Evolutionary conservation across 2,797 vertebrate species (phyloP).

Genomic region (Serranus cabrilla): DNA sequence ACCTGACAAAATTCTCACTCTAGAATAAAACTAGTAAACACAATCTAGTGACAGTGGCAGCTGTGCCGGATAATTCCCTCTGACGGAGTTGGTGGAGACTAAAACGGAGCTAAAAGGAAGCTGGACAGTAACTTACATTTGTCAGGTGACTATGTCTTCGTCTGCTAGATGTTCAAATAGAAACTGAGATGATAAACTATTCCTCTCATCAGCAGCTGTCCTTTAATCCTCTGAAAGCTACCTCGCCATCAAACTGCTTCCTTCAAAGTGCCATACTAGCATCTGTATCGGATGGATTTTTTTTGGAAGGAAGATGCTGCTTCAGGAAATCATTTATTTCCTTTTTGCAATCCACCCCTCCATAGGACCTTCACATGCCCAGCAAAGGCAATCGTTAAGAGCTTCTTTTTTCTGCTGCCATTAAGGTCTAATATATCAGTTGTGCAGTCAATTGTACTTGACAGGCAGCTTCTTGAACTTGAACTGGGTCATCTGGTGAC

Average conservation of each 20-base stretch:
- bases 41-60: background rate
- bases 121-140: background rate
- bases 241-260: slow-evolving; percentile 15
- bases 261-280: slow-evolving; percentile 30
- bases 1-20: too few relatives aligned
- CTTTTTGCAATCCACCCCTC: slow-evolving; percentile 75
- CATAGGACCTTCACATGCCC: slow-evolving; percentile 80
- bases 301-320: slow-evolving; percentile 59
- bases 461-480: slow-evolving; percentile 87
- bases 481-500: slow-evolving; percentile 86
- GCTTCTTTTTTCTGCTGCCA: slow-evolving; percentile 81
- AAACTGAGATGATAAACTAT: slow-evolving; percentile 1
- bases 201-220: slow-evolving; percentile 19
- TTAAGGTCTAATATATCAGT: slow-evolving; percentile 88
- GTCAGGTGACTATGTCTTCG: background rate
- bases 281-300: slow-evolving; percentile 65
- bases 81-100: background rate
- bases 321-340: slow-evolving; percentile 81
- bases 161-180: background rate
- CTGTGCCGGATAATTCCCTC: background rate
- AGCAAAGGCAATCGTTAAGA: slow-evolving; percentile 83
- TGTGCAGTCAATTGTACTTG: slow-evolving; percentile 84
- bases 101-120: background rate
- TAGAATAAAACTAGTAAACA: background rate
- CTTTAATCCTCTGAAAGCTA: slow-evolving; percentile 40